A percentile compares a stretch with the other conserved stretches of the same genome.
Conservation (phyloP, 2,113 vertebrate genomes). For the Tragelaphus buxtoni region DNA sequence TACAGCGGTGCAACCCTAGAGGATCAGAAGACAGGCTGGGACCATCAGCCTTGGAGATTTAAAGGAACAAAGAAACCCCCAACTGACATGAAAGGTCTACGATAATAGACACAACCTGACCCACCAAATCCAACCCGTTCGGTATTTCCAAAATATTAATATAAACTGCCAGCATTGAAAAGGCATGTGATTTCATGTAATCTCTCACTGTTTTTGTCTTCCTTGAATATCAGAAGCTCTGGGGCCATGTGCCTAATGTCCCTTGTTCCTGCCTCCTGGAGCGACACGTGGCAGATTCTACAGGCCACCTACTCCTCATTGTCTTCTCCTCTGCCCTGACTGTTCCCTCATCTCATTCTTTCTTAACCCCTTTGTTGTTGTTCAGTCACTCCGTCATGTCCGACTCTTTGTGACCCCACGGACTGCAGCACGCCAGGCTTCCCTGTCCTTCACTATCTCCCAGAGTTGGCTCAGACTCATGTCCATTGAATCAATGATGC, state of each 20-base stretch:
- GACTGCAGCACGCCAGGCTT: not conserved
- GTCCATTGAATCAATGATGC: not conserved
- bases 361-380: not conserved
- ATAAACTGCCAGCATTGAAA: not conserved
- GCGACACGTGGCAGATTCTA: not conserved
- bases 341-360: not conserved
- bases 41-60: not conserved
- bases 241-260: not conserved
- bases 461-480: not conserved
- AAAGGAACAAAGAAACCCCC: not conserved
- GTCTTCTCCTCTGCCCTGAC: not conserved
- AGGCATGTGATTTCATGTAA: not conserved
- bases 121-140: too few species aligned
- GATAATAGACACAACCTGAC: not conserved
- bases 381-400: not conserved
- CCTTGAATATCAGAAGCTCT: not conserved
- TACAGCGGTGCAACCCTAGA: rapidly evolving
- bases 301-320: too few species aligned
- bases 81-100: not conserved
- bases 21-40: not conserved
- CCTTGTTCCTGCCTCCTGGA: not conserved
- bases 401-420: not conserved
- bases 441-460: not conserved
- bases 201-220: not conserved
- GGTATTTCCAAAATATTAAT: not conserved